phyloP scores from a whole-genome alignment of 2,888 invertebrate genomes.

The Aspidiotus destructor region DNA sequence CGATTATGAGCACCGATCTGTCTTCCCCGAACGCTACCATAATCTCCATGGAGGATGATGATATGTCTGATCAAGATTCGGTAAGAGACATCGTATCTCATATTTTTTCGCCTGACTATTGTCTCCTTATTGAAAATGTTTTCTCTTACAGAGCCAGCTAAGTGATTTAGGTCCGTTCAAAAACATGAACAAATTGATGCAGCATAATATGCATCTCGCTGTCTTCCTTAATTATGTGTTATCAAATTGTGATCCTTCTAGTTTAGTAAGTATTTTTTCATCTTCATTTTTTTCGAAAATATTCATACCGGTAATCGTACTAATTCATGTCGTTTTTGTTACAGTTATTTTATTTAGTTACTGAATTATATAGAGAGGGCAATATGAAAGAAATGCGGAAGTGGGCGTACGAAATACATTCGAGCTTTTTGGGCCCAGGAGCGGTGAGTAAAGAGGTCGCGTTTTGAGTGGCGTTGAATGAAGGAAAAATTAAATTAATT shows the following conservation, averaged over 20 bases:
- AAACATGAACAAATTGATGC: slow-evolving; percentile 67
- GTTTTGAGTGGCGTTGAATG: neutral
- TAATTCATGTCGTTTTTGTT: slow-evolving; percentile 37
- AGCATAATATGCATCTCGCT: slow-evolving; percentile 81
- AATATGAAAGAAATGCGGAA: slow-evolving; percentile 83
- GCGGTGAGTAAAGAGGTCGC: slow-evolving; percentile 53
- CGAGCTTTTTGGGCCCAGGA: slow-evolving; percentile 83
- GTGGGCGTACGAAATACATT: slow-evolving; percentile 99
- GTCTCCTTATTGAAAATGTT: neutral
- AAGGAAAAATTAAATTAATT: neutral
- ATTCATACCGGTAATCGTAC: neutral
- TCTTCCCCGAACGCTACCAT: slow-evolving; percentile 52
- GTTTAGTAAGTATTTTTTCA: slow-evolving; percentile 48
- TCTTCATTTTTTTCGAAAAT: neutral
- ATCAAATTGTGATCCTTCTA: slow-evolving; percentile 70
- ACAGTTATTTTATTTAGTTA: slow-evolving; percentile 76
- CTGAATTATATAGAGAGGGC: slow-evolving; percentile 79
- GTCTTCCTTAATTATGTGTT: slow-evolving; percentile 88
- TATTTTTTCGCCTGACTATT: slow-evolving; percentile 9
- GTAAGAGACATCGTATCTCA: slow-evolving; percentile 45
- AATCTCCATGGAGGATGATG: slow-evolving; percentile 93
- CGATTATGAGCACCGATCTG: slow-evolving; percentile 3
- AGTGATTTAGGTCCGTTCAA: slow-evolving; percentile 86
- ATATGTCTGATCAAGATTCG: slow-evolving; percentile 76
- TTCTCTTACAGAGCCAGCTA: slow-evolving; percentile 53